A percentile compares a stretch with the other conserved stretches of the same genome.
phyloP scores from a whole-genome alignment of 2,797 vertebrate genomes.

The Pipistrellus pipistrellus region DNA sequence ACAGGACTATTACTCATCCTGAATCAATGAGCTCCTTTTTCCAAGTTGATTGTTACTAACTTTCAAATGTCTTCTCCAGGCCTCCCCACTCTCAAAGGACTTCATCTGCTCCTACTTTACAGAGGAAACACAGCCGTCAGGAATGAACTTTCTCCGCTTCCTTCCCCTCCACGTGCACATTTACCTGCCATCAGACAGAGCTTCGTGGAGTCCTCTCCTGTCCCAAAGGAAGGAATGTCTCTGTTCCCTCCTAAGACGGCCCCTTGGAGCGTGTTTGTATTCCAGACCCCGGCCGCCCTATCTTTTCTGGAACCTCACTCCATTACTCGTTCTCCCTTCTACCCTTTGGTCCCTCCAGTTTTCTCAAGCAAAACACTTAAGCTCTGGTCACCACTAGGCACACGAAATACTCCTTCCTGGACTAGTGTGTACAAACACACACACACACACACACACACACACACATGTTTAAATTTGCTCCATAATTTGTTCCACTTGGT shows the following conservation, averaged over 20 bases:
- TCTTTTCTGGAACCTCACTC: neutral
- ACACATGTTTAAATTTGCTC: neutral
- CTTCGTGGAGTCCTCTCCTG: neutral
- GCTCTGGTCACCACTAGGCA: neutral
- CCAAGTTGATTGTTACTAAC: neutral
- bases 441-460: neutral
- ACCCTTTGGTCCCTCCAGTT: neutral
- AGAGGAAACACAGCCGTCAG: neutral
- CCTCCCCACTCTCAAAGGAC: neutral
- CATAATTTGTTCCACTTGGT: fast-evolving
- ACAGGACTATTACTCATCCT: neutral
- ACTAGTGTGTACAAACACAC: neutral
- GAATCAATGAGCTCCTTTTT: neutral
- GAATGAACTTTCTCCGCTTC: neutral
- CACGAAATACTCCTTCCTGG: neutral
- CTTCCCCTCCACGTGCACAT: neutral
- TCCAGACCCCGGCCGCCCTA: neutral
- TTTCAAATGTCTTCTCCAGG: neutral
- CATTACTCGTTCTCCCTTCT: neutral
- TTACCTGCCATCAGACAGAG: neutral
- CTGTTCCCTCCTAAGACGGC: neutral
- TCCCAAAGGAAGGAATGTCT: neutral
- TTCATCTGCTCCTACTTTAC: neutral
- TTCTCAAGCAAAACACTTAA: neutral
- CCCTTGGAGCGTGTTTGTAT: neutral